Base-by-base conservation (phyloP, 1,140 invertebrate species). In the Palaemon carinicauda region DNA sequence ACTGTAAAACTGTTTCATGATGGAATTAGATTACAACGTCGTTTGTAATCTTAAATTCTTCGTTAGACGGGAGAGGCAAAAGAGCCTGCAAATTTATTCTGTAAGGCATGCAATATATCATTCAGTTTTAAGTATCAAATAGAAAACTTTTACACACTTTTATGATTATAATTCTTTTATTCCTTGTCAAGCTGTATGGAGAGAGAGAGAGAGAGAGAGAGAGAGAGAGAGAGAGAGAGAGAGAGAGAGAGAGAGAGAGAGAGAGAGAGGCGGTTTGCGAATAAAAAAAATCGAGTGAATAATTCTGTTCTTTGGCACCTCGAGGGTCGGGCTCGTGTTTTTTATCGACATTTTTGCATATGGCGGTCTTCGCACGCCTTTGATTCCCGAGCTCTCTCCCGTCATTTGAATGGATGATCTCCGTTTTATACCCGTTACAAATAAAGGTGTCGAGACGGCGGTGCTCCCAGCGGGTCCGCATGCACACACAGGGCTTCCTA, bases 301-400 rank as follows among this genome's bases (percentile, higher is more conserved):
- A 71, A 29, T 73, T 65, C 69, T 74, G 29, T 78, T 74, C 65
- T 74, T 75, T 73, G 73, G 50, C 73, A 84, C 82, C 82, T 74
- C 71, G 77, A 78, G 52, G 82, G 82, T 31, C 53, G 21, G 21
- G 74, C 33, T 41, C 41, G 1, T 65, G 73, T 84, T 84, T 84
- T 84, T 84, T 84, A 41, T 65, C 27, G 71, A 77, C 74, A 84
- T 84, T 84, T 84, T 84, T 84, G 73, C 82, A 84, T 84, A 77
- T 84, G 82, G 82, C 53, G 71, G 52, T 54, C 82, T 84, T 84
- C 74, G 21, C 82, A 84, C 73, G 82, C 81, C 71, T 75, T 56
- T 83, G 81, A 74, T 73, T 53, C 51, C 74, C 50, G 71, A 73
- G 82, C 56, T 12, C 19, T 31, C 50, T 53, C 82, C 41, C 41